Evolutionary conservation across 2,113 vertebrate species (phyloP).

Genomic region (Menidia beryllina): DNA sequence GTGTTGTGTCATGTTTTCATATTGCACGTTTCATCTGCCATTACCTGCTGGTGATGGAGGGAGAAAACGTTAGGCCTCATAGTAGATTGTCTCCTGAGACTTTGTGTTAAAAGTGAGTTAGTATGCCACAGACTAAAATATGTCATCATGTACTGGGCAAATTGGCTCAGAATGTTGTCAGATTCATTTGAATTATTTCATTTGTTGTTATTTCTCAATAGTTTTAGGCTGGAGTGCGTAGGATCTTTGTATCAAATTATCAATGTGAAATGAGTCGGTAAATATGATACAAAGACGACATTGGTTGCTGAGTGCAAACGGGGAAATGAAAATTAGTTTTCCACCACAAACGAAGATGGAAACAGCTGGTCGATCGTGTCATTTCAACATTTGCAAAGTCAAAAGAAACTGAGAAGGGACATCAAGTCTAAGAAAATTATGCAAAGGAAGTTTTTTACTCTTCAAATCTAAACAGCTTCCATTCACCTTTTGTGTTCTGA

Average conservation of each 20-base stretch:
- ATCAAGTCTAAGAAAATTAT: no score
- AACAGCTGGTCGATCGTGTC: no score
- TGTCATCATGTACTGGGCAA: no score
- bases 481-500: no score
- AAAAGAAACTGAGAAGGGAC: no score
- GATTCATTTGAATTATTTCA: not conserved
- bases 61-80: slow-evolving; percentile 16
- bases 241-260: not conserved
- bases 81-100: not conserved
- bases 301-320: not conserved
- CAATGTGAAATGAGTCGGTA: not conserved
- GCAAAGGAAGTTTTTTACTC: no score
- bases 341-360: no score
- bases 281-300: not conserved
- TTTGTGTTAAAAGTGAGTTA: not conserved
- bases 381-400: no score
- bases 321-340: no score
- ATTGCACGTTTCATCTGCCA: slow-evolving; percentile 7
- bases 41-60: slow-evolving; percentile 15
- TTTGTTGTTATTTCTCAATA: not conserved
- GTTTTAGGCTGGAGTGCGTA: not conserved
- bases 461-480: no score
- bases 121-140: no score
- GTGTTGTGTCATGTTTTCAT: slow-evolving; percentile 50
- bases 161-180: not conserved